These are phyloP conservation scores for Trypoxylus dichotomus DNA, from an alignment of 1,140 invertebrate genomes.

Conservation along the genomic window DNA sequence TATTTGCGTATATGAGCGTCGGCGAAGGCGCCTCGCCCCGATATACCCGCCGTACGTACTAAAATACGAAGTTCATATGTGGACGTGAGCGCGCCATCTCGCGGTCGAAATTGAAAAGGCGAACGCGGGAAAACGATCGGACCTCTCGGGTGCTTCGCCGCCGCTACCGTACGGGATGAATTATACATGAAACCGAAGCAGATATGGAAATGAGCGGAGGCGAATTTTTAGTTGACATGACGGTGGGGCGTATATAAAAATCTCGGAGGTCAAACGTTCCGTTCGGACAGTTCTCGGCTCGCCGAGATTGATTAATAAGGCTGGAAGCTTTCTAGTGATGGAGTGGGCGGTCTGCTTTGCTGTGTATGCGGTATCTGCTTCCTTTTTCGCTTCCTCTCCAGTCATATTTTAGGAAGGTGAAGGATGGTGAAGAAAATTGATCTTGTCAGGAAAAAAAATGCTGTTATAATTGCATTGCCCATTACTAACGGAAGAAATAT, in stretches of 20 bases:
- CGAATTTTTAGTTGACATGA: background rate
- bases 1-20: background rate
- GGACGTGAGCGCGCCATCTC: background rate
- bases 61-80: background rate
- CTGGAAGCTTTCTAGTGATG: background rate
- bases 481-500: no score
- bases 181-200: background rate
- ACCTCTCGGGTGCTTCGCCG: background rate
- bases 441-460: no score
- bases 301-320: background rate
- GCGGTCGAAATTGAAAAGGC: background rate
- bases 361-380: background rate
- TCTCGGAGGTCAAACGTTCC: background rate
- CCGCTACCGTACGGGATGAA: background rate
- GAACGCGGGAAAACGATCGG: background rate
- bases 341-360: background rate
- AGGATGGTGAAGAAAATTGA: background rate
- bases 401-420: background rate
- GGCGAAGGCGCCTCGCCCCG: background rate
- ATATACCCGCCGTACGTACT: background rate
- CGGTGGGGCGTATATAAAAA: background rate
- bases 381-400: background rate
- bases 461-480: no score
- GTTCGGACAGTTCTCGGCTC: background rate
- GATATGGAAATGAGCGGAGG: background rate